Base-by-base conservation (phyloP, 2,113 vertebrate species). In the Catharus fuscescens region DNA sequence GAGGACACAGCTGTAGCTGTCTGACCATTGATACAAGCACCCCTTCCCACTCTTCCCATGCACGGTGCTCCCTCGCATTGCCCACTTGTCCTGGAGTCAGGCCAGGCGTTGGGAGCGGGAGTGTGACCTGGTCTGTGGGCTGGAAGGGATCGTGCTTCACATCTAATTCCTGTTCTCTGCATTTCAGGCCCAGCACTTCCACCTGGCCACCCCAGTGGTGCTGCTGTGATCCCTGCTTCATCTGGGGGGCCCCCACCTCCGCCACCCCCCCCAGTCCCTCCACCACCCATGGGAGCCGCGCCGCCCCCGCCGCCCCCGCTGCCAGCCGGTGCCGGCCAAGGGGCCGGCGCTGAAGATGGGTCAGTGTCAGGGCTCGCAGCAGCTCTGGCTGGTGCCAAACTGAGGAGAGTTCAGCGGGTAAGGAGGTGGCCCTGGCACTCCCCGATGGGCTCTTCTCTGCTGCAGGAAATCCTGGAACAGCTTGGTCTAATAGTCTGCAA, bases 361-460 rank as follows among this genome's bases (percentile, higher is more conserved):
- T 99, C 99, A 12, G 90, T 97, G 92, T 99, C 99, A 18, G 99
- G 99, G 89, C 98, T 99, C 60, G 99, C 99, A 9, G 99, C 99
- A 0, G 99, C 99, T 36, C 97, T 99, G 97, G 99, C 99, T 54
- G 99, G 99, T 96, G 99, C 99, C 97, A 99, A 99, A 98, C 98
- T 99, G 69, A 98, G 99, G 77, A 99, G 98, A 98, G 99, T 99
- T 24, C 99, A 99, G 61, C 97, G 99, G 98, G 99, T 99, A 97
- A 98, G 99, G 31, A 84, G 19, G 23, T 23, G 13, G 4, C 62
- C 25, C 47, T 4, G 18, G 19, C 18, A 13, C 42, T 47, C 23
- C 52, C 23, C 2, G 0, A 0, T 8, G 66, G 71, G 72, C 26
- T 74, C 44, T 88, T 44, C 60, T 38, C 52, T 3, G 1, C 56